phyloP scores from a whole-genome alignment of 2,797 vertebrate genomes.

The Falco novaeseelandiae region DNA sequence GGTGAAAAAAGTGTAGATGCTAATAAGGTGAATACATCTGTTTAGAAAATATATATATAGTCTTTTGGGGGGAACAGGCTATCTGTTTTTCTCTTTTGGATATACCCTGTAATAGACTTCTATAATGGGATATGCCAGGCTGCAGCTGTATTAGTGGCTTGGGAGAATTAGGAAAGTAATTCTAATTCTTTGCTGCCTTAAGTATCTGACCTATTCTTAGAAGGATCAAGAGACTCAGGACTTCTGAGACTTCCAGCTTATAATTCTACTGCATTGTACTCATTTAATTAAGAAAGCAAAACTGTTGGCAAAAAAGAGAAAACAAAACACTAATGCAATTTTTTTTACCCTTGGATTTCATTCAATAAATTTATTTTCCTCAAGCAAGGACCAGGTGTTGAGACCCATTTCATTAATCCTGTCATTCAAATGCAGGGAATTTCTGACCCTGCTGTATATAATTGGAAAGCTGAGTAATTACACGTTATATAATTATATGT shows the following conservation, averaged over 20 bases:
- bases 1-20: not conserved
- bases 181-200: not conserved
- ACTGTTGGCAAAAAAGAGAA: not conserved
- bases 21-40: fast-evolving
- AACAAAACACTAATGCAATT: not conserved
- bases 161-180: not conserved
- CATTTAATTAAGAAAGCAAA: not conserved
- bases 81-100: not conserved
- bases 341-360: not conserved
- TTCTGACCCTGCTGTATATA: constrained; percentile 32
- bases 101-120: not conserved
- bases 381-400: constrained; percentile 25
- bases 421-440: constrained; percentile 36
- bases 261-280: not conserved
- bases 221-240: not conserved
- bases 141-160: not conserved
- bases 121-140: not conserved
- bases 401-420: constrained; percentile 54
- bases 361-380: constrained; percentile 51
- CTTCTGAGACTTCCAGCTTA: not conserved
- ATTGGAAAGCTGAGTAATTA: constrained; percentile 61
- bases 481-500: constrained; percentile 54
- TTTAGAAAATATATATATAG: not conserved
- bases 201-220: not conserved
- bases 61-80: not conserved